Base-by-base conservation (phyloP, 2,888 invertebrate genomes). In the Laothoe populi region DNA sequence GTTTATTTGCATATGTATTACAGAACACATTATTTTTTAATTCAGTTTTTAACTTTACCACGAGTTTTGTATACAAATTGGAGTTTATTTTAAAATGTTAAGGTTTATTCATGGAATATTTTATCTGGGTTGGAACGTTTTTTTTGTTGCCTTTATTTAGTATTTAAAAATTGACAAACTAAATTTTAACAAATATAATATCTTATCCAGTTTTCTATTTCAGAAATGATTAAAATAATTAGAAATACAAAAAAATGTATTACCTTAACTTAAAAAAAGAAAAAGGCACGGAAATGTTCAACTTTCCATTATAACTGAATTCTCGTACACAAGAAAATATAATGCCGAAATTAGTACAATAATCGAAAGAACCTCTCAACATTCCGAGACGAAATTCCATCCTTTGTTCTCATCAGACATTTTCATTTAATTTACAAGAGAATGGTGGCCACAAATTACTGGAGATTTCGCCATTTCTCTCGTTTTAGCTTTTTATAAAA, bases 401-500 rank as follows among this genome's bases (percentile, higher is more conserved):
- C 75, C 80, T 75, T 79, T 79, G 78, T 79, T 78, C 78, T 82
- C 81, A 81, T 83, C 83, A 82, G 82, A 86, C 90, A 87, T 79
- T 83, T 87, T 90, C 87, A 87, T 88, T 87, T 87, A 86, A 87
- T 87, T 90, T 87, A 88, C 81, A 80, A 79, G 74, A 77, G 74
- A 86, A 84, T 83, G 82, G 82, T 81, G 79, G 77, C 88, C 88
- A 82, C 88, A 87, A 90, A 90, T 89, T 87, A 87, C 88, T 69
- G 66, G 66, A 81, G 83, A 85, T 86, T 86, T 81, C 73, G 77
- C 75, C 77, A 80, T 82, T 82, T 84, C 24, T 19, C 24, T 53
- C 49, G 11, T 76, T 84, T 73, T 77, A 11, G 84, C 89, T 88
- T 85, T 89, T 84, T 86, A 79, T 85, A 84, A 87, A 89, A 90